A percentile compares a stretch with the other conserved stretches of the same genome.
phyloP scores from a whole-genome alignment of 2,888 invertebrate genomes.

The Trimorus sp. region DNA sequence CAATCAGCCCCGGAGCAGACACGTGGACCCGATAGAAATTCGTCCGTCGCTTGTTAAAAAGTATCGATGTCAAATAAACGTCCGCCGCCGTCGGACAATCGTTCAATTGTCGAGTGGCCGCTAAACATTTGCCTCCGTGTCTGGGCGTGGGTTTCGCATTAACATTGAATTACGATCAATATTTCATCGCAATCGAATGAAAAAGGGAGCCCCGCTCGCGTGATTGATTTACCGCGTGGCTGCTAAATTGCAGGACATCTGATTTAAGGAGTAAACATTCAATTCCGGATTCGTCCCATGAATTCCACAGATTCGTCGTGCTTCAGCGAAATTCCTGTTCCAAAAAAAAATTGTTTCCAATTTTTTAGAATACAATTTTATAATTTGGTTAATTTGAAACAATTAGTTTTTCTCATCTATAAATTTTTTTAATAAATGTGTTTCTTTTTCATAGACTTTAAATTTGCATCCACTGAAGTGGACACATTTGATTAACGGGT shows the following conservation, averaged over 20 bases:
- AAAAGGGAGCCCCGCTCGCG: slow-evolving; percentile 34
- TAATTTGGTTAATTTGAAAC: no score
- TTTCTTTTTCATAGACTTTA: no score
- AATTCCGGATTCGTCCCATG: no score
- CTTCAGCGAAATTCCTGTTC: no score
- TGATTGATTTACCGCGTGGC: slow-evolving; percentile 40
- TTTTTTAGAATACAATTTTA: no score
- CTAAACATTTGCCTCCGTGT: slow-evolving; percentile 15
- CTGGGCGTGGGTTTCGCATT: slow-evolving; percentile 24
- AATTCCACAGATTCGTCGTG: no score
- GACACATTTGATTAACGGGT: no score
- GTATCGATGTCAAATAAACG: slow-evolving; percentile 17
- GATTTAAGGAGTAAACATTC: slow-evolving; percentile 23
- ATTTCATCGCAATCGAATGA: slow-evolving; percentile 50
- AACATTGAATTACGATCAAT: slow-evolving; percentile 47
- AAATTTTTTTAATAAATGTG: no score
- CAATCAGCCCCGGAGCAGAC: no score
- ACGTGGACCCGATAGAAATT: neutral
- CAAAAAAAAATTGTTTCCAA: no score
- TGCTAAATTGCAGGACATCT: slow-evolving; percentile 32
- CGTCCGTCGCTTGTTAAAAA: neutral
- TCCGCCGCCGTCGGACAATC: neutral
- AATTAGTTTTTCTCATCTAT: no score
- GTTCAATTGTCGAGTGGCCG: slow-evolving; percentile 33
- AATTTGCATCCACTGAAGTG: no score